These are phyloP conservation scores for Mythimna impura DNA, from an alignment of 2,888 invertebrate genomes.

Conservation along the genomic window DNA sequence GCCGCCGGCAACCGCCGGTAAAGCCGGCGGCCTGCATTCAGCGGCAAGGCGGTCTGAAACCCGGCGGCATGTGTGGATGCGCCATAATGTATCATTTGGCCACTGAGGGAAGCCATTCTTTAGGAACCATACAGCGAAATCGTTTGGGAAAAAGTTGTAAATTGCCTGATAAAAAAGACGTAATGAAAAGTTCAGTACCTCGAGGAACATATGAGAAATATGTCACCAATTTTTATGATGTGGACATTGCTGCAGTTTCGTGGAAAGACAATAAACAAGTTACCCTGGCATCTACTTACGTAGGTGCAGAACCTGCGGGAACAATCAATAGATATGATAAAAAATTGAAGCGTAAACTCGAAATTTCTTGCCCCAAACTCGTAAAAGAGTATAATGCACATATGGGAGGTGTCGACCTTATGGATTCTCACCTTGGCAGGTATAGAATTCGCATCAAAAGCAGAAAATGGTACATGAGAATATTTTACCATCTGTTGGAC, in stretches of 20 bases:
- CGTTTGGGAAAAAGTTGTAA: slow-evolving; percentile 16
- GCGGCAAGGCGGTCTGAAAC: too few relatives aligned
- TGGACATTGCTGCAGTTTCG: slow-evolving; percentile 20
- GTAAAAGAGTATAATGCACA: slow-evolving; percentile 9
- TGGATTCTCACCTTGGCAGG: slow-evolving; percentile 3
- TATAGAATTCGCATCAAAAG: slow-evolving; percentile 4
- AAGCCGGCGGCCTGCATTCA: too few relatives aligned
- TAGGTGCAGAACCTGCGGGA: slow-evolving; percentile 8
- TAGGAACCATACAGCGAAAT: slow-evolving; percentile 30
- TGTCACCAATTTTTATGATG: slow-evolving; percentile 15
- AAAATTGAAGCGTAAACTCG: slow-evolving; percentile 6
- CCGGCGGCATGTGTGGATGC: too few relatives aligned
- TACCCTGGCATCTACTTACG: slow-evolving; percentile 14
- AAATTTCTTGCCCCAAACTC: slow-evolving; percentile 2
- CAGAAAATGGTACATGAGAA: slow-evolving; percentile 6
- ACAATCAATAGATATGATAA: slow-evolving; percentile 15
- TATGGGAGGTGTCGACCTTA: background rate
- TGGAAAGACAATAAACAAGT: slow-evolving; percentile 24
- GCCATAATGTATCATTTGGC: slow-evolving; percentile 18
- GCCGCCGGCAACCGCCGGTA: too few relatives aligned
- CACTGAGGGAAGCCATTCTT: slow-evolving; percentile 24
- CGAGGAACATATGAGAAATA: slow-evolving; percentile 8
- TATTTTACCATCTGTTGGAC: slow-evolving; percentile 25
- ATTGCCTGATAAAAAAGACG: slow-evolving; percentile 7
- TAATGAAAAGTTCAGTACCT: slow-evolving; percentile 2